These are phyloP conservation scores for Pygmarrhopalites habei DNA, from an alignment of 1,140 invertebrate species.

Conservation along the genomic window DNA sequence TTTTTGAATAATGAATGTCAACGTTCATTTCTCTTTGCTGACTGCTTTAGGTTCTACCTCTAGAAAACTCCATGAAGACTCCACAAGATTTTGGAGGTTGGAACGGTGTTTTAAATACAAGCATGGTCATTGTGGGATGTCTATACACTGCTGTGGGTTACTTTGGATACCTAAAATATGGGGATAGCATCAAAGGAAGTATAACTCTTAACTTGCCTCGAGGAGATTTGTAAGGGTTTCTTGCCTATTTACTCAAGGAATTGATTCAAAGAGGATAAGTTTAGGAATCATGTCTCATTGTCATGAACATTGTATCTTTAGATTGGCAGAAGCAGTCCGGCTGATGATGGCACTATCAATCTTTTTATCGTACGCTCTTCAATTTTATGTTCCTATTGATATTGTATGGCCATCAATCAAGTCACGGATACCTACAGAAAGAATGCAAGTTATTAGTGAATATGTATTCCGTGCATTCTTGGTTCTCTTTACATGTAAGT, in stretches of 20 bases:
- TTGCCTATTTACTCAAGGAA: neutral
- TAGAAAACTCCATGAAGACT: constrained; percentile 83
- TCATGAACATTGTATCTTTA: too few species aligned
- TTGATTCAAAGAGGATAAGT: neutral
- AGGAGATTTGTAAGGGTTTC: constrained; percentile 58
- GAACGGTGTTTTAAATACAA: constrained; percentile 77
- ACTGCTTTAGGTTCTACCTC: constrained; percentile 59
- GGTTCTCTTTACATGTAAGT: constrained; percentile 74
- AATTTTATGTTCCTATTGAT: constrained; percentile 86
- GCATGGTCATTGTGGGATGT: constrained; percentile 74
- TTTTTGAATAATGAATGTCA: neutral
- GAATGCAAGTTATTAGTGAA: constrained; percentile 56
- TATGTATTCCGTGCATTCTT: constrained; percentile 59
- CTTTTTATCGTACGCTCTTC: constrained; percentile 78
- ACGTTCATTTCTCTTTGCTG: neutral
- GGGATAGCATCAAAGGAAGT: constrained; percentile 65
- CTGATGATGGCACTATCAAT: constrained; percentile 77
- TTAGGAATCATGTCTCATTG: constrained; percentile 38
- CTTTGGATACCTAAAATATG: constrained; percentile 85
- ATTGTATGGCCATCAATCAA: constrained; percentile 74
- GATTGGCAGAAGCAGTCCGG: constrained; percentile 70
- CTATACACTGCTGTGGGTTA: constrained; percentile 80
- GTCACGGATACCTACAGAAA: constrained; percentile 53
- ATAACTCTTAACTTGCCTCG: constrained; percentile 75
- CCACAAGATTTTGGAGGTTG: constrained; percentile 73